These are phyloP conservation scores for Chaetorhynchus papuensis DNA, from an alignment of 2,113 vertebrate species.

Conservation along the genomic window DNA sequence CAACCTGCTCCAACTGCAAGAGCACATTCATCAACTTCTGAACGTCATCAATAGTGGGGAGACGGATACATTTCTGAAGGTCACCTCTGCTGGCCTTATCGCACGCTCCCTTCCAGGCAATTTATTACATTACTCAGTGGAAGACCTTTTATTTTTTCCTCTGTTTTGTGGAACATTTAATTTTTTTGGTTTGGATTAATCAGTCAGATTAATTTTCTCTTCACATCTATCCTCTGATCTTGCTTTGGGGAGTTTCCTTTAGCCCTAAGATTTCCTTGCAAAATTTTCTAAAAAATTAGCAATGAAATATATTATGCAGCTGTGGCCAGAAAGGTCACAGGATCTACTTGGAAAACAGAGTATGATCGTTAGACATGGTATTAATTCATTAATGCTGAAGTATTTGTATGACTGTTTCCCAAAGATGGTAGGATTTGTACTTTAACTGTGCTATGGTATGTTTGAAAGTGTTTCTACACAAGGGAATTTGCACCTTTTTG, in stretches of 20 bases:
- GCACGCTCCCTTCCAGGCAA: neutral
- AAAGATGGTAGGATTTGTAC: neutral
- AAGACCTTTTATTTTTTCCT: neutral
- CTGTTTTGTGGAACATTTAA: neutral
- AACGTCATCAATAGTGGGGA: neutral
- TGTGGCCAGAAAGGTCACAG: neutral
- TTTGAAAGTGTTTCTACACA: neutral
- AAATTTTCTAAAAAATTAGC: neutral
- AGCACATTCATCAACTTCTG: neutral
- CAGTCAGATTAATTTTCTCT: neutral
- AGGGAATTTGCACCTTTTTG: neutral
- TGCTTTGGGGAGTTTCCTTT: neutral
- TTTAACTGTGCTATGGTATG: neutral
- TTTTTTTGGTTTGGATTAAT: neutral
- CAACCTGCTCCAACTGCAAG: neutral
- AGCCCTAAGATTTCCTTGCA: neutral
- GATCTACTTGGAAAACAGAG: neutral
- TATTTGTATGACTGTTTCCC: neutral
- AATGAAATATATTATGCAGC: neutral
- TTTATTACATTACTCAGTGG: neutral
- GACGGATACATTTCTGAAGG: neutral
- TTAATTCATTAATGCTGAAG: neutral
- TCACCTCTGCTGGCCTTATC: neutral
- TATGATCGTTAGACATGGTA: rapidly evolving
- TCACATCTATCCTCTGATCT: neutral